A percentile compares a stretch with the other conserved stretches of the same genome.
Evolutionary conservation across 2,797 vertebrate species (phyloP).

Genomic region (Leptatherina wallacei): DNA sequence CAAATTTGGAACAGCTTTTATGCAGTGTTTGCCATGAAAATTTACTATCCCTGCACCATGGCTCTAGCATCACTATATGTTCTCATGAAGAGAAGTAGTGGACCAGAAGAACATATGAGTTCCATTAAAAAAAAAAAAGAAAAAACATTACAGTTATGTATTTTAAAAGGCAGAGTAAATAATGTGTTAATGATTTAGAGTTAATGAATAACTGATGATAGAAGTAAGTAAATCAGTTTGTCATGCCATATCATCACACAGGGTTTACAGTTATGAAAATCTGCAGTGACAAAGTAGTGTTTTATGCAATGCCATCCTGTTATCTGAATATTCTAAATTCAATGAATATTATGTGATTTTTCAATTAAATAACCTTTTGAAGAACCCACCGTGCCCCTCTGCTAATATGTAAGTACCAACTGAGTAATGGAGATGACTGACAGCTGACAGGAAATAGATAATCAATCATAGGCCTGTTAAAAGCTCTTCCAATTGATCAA

Average conservation of each 20-base stretch:
- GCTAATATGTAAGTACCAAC: constrained; percentile 8
- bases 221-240: no score
- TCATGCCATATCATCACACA: no score
- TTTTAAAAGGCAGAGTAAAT: background rate
- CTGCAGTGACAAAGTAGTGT: background rate
- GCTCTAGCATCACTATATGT: constrained; percentile 38
- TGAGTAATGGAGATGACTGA: constrained; percentile 63
- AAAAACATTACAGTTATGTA: background rate
- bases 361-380: constrained; percentile 11
- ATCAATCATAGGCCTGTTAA: constrained; percentile 67
- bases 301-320: background rate
- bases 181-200: constrained; percentile 22
- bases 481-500: constrained; percentile 69
- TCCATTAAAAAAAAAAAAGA: background rate
- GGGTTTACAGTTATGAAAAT: no score
- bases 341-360: constrained; percentile 1
- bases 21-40: constrained; percentile 38
- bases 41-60: constrained; percentile 46
- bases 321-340: background rate
- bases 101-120: constrained; percentile 32
- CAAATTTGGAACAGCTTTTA: constrained; percentile 57
- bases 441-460: constrained; percentile 68
- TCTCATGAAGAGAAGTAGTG: constrained; percentile 36
- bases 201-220: background rate
- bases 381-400: background rate